Conservation (phyloP, 2,888 invertebrate species). For the Dasypogon diadema region DNA sequence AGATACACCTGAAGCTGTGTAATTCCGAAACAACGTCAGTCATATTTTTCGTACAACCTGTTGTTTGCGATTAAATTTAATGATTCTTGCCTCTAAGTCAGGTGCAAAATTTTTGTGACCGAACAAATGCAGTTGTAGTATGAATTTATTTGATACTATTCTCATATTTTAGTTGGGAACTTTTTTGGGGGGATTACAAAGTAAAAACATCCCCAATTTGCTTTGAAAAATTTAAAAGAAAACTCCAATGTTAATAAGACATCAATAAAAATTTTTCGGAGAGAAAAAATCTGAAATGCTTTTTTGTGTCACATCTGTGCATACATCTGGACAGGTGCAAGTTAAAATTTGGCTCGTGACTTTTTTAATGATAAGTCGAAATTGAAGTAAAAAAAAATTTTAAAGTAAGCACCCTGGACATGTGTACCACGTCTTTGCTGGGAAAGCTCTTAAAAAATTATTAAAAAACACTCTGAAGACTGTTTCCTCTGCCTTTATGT, state of each 20-base stretch:
- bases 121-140: no score
- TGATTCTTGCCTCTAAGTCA: constrained; percentile 10
- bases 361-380: not conserved
- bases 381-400: not conserved
- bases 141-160: no score
- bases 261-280: not conserved
- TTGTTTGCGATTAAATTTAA: constrained; percentile 23
- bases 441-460: no score
- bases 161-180: not conserved
- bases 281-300: not conserved
- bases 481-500: no score
- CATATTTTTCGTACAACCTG: not conserved
- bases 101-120: constrained; percentile 19
- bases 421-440: no score
- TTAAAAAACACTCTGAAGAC: no score
- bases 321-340: not conserved
- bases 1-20: not conserved
- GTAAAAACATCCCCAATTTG: not conserved
- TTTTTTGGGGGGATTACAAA: not conserved
- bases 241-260: no score
- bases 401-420: not conserved
- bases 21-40: not conserved
- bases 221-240: not conserved
- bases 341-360: constrained; percentile 7
- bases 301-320: not conserved